Evolutionary conservation across 2,888 invertebrate species (phyloP).

Genomic region (Drosophila neoperkinsi): DNA sequence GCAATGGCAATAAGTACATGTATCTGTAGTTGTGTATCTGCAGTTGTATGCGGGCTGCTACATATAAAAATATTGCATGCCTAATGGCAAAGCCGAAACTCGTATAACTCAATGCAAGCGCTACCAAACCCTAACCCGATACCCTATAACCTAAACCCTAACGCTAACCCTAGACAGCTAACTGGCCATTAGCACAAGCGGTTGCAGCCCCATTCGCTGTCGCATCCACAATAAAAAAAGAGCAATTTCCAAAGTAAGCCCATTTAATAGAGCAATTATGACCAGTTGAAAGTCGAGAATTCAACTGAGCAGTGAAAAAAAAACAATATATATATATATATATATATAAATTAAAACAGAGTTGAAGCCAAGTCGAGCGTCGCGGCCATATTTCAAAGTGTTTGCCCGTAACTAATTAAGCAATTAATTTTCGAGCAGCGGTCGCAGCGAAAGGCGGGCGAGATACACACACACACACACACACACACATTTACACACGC

Average conservation of each 20-base stretch:
- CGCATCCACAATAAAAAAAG: conserved; percentile 41
- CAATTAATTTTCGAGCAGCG: conserved; percentile 77
- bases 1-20: conserved; percentile 66
- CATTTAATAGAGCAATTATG: conserved; percentile 82
- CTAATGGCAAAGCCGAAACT: conserved; percentile 75
- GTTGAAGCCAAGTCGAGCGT: conserved; percentile 53
- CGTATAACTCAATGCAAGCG: conserved; percentile 63
- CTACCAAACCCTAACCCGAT: conserved; percentile 13
- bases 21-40: conserved; percentile 29
- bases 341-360: conserved; percentile 24
- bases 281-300: conserved; percentile 69
- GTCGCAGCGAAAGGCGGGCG: conserved; percentile 20
- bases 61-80: conserved; percentile 72
- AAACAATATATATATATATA: neutral
- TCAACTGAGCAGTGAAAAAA: conserved; percentile 13
- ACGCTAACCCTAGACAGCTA: conserved; percentile 24
- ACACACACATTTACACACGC: neutral
- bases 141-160: neutral
- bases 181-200: conserved; percentile 67
- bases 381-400: conserved; percentile 79
- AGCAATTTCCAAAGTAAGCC: conserved; percentile 60
- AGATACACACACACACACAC: conserved; percentile 25
- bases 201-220: conserved; percentile 40
- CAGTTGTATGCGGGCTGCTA: conserved; percentile 27
- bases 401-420: conserved; percentile 82